These are phyloP conservation scores for Onychomys torridus DNA, from an alignment of 2,797 vertebrate species.

Conservation along the genomic window DNA sequence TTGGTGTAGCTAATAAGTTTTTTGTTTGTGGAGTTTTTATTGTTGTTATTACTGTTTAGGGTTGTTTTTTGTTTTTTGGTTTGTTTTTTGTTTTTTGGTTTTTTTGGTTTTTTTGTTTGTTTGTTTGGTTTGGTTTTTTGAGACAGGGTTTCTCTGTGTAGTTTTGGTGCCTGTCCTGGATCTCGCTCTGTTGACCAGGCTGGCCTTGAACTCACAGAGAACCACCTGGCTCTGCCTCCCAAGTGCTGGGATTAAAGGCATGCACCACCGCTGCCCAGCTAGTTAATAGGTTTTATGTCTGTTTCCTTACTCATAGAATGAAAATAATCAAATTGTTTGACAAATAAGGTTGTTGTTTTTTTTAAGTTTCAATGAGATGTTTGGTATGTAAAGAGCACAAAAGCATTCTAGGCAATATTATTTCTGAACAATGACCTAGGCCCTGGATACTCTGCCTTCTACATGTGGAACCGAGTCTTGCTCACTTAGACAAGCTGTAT, in stretches of 20 bases:
- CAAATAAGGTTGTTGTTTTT: neutral
- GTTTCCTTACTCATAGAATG: neutral
- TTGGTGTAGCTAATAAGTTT: neutral
- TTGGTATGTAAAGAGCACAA: neutral
- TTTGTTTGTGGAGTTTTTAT: neutral
- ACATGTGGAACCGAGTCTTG: neutral
- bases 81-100: too few species aligned
- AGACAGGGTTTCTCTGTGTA: too few species aligned
- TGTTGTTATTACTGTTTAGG: too few species aligned
- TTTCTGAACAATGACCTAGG: slow-evolving; percentile 17
- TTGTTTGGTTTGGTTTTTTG: too few species aligned
- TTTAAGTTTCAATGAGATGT: slow-evolving; percentile 33
- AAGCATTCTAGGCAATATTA: neutral
- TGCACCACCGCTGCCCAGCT: too few species aligned
- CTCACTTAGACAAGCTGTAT: neutral
- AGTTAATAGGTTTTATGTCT: neutral
- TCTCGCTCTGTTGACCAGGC: too few species aligned
- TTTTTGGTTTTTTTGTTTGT: too few species aligned
- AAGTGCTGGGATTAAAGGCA: too few species aligned
- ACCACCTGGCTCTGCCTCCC: too few species aligned
- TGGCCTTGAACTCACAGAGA: too few species aligned
- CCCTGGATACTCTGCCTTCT: neutral
- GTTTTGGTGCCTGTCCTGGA: too few species aligned
- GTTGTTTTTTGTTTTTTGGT: too few species aligned
- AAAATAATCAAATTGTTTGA: neutral